Conservation (phyloP, 2,113 vertebrate genomes). For the Nipponia nippon region DNA sequence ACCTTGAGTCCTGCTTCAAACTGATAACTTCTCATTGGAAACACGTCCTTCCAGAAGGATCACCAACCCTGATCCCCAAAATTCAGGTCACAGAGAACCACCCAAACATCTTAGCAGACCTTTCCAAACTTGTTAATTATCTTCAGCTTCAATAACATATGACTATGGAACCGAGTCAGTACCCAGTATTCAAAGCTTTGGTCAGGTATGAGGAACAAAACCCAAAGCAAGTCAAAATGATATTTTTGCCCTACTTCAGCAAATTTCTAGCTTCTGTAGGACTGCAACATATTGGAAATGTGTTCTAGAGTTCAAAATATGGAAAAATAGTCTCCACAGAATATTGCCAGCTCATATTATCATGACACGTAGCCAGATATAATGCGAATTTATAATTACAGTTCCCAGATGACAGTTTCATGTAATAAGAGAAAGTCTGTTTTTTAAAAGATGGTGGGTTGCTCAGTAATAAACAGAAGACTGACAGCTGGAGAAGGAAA, state of each 20-base stretch:
- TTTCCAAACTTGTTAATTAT: neutral
- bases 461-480: neutral
- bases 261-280: neutral
- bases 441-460: neutral
- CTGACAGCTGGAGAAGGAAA: neutral
- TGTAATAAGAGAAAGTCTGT: neutral
- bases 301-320: neutral
- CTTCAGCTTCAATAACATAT: neutral
- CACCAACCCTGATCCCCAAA: neutral
- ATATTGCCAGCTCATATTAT: neutral
- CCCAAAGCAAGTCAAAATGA: neutral
- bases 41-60: neutral
- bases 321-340: neutral
- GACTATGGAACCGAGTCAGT: neutral
- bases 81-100: neutral
- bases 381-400: neutral
- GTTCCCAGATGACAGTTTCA: neutral
- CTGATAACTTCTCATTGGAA: neutral
- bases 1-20: neutral
- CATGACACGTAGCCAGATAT: neutral
- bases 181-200: neutral
- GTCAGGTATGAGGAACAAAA: neutral
- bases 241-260: neutral
- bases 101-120: neutral
- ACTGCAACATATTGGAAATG: neutral